Conservation (phyloP, 1,140 invertebrate genomes). For the Drosophila tsacasi region DNA sequence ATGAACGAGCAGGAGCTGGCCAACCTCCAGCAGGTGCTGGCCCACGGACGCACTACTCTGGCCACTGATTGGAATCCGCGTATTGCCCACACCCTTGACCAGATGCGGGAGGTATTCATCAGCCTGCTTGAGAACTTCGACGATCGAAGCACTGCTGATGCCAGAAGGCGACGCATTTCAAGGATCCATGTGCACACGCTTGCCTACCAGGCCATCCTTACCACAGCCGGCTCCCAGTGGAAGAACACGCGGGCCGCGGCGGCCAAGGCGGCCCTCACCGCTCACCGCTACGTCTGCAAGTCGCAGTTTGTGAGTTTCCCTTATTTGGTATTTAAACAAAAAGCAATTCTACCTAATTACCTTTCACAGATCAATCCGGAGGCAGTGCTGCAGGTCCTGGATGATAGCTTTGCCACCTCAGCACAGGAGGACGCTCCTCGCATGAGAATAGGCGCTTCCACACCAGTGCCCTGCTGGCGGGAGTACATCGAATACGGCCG, state of each 20-base stretch:
- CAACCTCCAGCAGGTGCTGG: conserved; percentile 90
- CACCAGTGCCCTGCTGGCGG: conserved; percentile 94
- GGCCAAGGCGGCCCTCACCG: conserved; percentile 93
- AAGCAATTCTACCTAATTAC: neutral
- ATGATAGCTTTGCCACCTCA: conserved; percentile 94
- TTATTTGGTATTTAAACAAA: too few relatives aligned
- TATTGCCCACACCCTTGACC: conserved; percentile 92
- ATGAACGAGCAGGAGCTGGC: conserved; percentile 96
- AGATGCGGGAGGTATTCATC: conserved; percentile 92
- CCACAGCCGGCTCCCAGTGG: conserved; percentile 88
- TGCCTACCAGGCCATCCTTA: conserved; percentile 94
- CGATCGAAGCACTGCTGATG: conserved; percentile 34
- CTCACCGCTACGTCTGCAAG: conserved; percentile 94
- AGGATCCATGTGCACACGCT: conserved; percentile 95
- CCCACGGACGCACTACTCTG: conserved; percentile 90
- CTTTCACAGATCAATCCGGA: conserved; percentile 88
- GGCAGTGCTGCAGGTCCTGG: conserved; percentile 91
- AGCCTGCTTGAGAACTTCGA: conserved; percentile 82
- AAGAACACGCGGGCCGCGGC: conserved; percentile 92
- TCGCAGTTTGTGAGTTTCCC: conserved; percentile 87
- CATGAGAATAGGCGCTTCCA: conserved; percentile 88
- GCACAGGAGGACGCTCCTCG: conserved; percentile 85
- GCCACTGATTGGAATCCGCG: conserved; percentile 92
- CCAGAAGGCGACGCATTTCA: conserved; percentile 87
- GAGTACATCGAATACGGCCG: conserved; percentile 87